Evolutionary conservation across 2,113 vertebrate species (phyloP).

Genomic region (Heterochromis multidens): DNA sequence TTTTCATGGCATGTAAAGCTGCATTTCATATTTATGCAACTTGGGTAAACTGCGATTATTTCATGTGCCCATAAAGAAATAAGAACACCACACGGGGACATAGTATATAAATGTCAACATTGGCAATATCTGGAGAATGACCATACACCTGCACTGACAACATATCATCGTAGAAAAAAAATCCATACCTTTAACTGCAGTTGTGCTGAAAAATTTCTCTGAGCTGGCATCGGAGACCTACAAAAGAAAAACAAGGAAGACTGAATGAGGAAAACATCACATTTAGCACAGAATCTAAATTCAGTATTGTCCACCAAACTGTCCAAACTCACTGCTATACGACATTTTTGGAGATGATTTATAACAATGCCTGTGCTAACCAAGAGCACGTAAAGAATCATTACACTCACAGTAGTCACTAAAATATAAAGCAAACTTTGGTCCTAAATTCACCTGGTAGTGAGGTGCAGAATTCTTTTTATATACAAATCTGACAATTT

Average conservation of each 20-base stretch:
- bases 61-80: rapidly evolving
- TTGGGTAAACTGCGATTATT: not conserved
- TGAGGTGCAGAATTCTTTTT: not conserved
- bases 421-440: not conserved
- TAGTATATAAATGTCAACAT: not conserved
- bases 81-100: not conserved
- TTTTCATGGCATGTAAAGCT: rapidly evolving
- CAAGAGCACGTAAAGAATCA: not conserved
- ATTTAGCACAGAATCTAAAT: not conserved
- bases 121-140: not conserved
- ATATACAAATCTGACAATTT: rapidly evolving
- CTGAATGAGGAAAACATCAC: not conserved
- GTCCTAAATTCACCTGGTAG: not conserved
- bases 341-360: rapidly evolving
- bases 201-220: slow-evolving; percentile 94
- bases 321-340: not conserved
- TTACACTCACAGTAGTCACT: not conserved
- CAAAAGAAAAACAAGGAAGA: slow-evolving; percentile 68
- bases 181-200: slow-evolving; percentile 90
- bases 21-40: not conserved
- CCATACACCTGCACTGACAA: not conserved
- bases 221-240: slow-evolving; percentile 94
- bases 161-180: not conserved
- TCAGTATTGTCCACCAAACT: not conserved
- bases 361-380: not conserved